phyloP scores from a whole-genome alignment of 37 sponge, comb jelly and placozoan species.

The Haliclona indistincta region DNA sequence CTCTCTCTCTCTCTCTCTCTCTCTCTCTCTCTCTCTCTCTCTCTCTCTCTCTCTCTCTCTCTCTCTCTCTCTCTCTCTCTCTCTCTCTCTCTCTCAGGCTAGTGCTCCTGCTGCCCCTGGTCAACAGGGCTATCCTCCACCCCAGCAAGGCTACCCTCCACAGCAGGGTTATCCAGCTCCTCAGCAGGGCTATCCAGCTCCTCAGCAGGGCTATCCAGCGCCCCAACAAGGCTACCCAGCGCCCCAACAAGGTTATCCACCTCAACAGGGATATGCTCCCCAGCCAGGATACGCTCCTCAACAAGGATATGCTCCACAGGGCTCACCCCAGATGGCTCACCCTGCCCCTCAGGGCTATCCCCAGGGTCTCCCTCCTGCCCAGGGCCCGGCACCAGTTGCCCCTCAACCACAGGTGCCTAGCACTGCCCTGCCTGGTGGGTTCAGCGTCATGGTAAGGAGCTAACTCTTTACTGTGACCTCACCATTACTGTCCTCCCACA shows the following conservation, averaged over 20 bases:
- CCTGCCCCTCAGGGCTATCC: conserved; percentile 7
- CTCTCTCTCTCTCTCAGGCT: conserved; percentile 7
- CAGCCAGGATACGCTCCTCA: no score
- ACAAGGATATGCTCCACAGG: conserved; percentile 17
- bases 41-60: conserved; percentile 14
- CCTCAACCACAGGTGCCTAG: background rate
- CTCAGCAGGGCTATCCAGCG: background rate
- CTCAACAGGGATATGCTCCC: conserved; percentile 15
- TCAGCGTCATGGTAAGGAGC: conserved; percentile 6
- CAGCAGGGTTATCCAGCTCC: background rate
- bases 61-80: conserved; percentile 13
- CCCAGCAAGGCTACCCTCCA: background rate
- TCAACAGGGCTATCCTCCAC: background rate
- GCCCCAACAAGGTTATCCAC: background rate
- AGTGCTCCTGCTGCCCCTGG: background rate
- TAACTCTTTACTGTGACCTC: background rate
- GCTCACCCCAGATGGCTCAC: background rate
- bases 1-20: background rate
- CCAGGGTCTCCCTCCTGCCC: conserved; percentile 8
- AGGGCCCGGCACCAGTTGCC: background rate
- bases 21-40: conserved; percentile 15
- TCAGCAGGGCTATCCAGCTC: background rate
- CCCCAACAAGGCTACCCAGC: background rate
- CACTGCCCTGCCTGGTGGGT: background rate
- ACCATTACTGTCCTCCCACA: background rate